Evolutionary conservation across 2,113 vertebrate species (phyloP).

Genomic region (Phasianus colchicus): DNA sequence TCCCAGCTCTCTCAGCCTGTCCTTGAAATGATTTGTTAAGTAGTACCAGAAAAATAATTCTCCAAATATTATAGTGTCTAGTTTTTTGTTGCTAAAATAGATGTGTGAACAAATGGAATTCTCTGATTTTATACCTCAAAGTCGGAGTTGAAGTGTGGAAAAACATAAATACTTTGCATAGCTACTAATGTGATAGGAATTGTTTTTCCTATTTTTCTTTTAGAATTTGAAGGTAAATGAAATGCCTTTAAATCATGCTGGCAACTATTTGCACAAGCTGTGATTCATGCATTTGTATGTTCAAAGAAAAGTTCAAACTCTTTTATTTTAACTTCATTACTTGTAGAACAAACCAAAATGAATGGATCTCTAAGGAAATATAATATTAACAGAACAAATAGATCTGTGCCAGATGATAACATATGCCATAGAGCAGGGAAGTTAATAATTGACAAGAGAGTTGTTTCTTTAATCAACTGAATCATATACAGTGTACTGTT

Average conservation of each 20-base stretch:
- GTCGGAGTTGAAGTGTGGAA: neutral
- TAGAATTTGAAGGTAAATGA: constrained; percentile 2
- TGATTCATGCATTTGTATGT: neutral
- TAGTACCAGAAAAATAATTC: neutral
- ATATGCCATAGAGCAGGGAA: constrained; percentile 41
- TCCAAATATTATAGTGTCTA: neutral
- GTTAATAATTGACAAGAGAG: constrained; percentile 67
- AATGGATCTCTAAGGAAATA: constrained; percentile 54
- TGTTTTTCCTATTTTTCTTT: neutral
- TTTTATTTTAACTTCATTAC: constrained; percentile 3
- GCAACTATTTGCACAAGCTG: neutral
- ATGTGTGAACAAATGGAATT: neutral
- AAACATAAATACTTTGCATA: neutral
- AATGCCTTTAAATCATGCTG: neutral
- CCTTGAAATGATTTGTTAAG: neutral
- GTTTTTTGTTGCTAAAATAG: neutral
- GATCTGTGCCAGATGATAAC: constrained; percentile 65
- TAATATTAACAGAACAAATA: constrained; percentile 74
- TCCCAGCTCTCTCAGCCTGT: too few relatives aligned
- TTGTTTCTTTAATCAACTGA: constrained; percentile 23
- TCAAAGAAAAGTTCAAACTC: neutral
- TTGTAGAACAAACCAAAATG: constrained; percentile 36
- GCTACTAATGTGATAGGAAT: neutral
- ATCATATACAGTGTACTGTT: neutral
- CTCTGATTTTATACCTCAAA: constrained; percentile 10